Conservation (phyloP, 1,140 invertebrate genomes). For the Drosophila pseudoananassae region DNA sequence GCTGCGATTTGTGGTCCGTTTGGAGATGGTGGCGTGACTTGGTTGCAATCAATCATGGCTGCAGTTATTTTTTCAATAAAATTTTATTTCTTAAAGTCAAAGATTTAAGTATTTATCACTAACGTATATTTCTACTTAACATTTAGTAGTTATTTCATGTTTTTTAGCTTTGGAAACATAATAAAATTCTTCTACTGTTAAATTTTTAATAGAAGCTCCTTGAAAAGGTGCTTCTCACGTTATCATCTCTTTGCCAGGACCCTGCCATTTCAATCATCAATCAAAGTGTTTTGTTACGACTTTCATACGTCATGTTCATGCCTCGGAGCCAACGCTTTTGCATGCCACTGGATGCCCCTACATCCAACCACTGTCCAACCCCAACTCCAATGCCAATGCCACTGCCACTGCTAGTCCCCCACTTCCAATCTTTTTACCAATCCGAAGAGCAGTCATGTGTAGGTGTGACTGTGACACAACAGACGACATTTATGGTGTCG, state of each 20-base stretch:
- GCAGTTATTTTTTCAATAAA: no score
- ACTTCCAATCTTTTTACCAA: neutral
- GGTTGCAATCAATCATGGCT: neutral
- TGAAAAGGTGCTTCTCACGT: slow-evolving; percentile 9
- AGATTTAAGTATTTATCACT: no score
- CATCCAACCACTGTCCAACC: slow-evolving; percentile 15
- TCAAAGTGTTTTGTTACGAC: slow-evolving; percentile 81
- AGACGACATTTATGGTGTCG: slow-evolving; percentile 79
- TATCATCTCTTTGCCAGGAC: slow-evolving; percentile 19
- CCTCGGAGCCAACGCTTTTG: slow-evolving; percentile 31
- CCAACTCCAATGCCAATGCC: neutral
- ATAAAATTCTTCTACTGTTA: neutral
- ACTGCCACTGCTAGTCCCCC: neutral
- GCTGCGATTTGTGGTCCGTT: slow-evolving; percentile 56
- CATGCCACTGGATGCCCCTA: slow-evolving; percentile 10
- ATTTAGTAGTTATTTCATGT: no score
- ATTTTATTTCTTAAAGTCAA: no score
- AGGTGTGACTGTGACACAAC: slow-evolving; percentile 71
- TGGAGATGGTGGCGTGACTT: slow-evolving; percentile 33
- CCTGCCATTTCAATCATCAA: slow-evolving; percentile 70
- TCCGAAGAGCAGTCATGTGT: slow-evolving; percentile 28
- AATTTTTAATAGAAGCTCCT: neutral
- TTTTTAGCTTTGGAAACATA: no score
- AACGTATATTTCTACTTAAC: no score
- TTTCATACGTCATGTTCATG: slow-evolving; percentile 75